Evolutionary conservation across 2,888 invertebrate genomes (phyloP), one percentile per base, ranked within the genome.

Genomic region (Macrosoma leucophasiata): DNA sequence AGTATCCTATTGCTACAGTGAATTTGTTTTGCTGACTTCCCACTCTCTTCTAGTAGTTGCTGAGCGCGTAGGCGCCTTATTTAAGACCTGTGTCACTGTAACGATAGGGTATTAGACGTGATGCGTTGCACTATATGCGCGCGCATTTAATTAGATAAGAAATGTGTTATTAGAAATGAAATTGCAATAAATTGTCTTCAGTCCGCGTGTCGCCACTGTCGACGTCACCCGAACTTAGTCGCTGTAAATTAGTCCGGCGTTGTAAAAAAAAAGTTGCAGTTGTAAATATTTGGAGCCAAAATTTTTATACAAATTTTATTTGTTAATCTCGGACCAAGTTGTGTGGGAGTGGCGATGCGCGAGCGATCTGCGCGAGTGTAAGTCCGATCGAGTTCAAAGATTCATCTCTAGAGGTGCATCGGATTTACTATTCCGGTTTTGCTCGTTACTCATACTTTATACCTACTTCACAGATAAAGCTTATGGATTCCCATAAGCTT

Each of bases 251-350:
- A 78, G 74, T 74, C 78, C 75, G 76, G 77, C 69, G 54, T 70
- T 77, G 70, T 76, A 78, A 78, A 72, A 71, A 62, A 71, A 69
- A 66, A 75, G 74, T 66, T 62, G 63, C n/a, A n/a, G 55, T 73
- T 82, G 81, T 79, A 82, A 79, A 82, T 82, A 82, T 79, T 54
- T 76, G 69, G 75, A 75, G 70, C 64, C 75, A 73, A 81, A 79
- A 78, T 78, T 82, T 81, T 79, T 78, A 78, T 81, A 81, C 72
- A 77, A 77, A 79, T 73, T 76, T 73, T 72, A n/a, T 77, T 75
- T 71, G 61, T 74, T 75, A 68, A 64, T 70, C 69, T 70, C 64
- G 70, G 76, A 73, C 71, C 64, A 65, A 70, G 74, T 70, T 58
- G 67, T n/a, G n/a, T n/a, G n/a, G 49, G 50, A 43, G 60, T n/a